These are phyloP conservation scores for Cyclina sinensis DNA, from an alignment of 1,140 invertebrate species.

Conservation along the genomic window DNA sequence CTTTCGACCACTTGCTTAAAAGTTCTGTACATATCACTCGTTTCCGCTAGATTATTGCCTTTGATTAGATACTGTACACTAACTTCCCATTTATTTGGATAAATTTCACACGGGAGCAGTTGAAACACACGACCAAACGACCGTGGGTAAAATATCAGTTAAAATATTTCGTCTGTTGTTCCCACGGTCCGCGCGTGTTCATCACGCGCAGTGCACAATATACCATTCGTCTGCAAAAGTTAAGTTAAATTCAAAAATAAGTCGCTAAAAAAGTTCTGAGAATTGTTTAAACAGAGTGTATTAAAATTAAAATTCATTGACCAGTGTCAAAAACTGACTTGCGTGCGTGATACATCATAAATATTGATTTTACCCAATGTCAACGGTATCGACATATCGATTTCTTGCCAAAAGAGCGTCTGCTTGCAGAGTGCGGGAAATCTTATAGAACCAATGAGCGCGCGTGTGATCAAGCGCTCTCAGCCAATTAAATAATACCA, in stretches of 20 bases:
- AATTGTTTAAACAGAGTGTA: neutral
- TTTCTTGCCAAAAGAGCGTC: slow-evolving; percentile 60
- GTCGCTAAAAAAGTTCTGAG: slow-evolving; percentile 5
- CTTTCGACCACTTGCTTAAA: slow-evolving; percentile 12
- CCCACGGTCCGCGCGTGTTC: slow-evolving; percentile 77
- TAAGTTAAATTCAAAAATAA: neutral
- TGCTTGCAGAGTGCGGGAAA: slow-evolving; percentile 39
- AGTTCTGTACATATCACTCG: slow-evolving; percentile 7
- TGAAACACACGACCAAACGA: slow-evolving; percentile 58
- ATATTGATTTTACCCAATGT: slow-evolving; percentile 52
- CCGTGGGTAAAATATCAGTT: slow-evolving; percentile 59
- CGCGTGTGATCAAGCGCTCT: slow-evolving; percentile 61
- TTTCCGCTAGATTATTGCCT: slow-evolving; percentile 45
- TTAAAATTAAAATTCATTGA: slow-evolving; percentile 31
- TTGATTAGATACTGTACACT: slow-evolving; percentile 42
- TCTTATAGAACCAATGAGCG: slow-evolving; percentile 49
- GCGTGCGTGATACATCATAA: slow-evolving; percentile 37
- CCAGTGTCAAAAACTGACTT: slow-evolving; percentile 35
- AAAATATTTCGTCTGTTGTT: slow-evolving; percentile 64
- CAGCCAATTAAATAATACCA: slow-evolving; percentile 74
- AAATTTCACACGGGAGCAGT: slow-evolving; percentile 63
- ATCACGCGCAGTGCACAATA: slow-evolving; percentile 67
- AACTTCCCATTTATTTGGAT: slow-evolving; percentile 60
- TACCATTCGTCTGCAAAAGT: slow-evolving; percentile 53
- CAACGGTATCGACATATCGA: slow-evolving; percentile 54